These are phyloP conservation scores for Clanis bilineata DNA, from an alignment of 2,888 invertebrate genomes.

Conservation along the genomic window DNA sequence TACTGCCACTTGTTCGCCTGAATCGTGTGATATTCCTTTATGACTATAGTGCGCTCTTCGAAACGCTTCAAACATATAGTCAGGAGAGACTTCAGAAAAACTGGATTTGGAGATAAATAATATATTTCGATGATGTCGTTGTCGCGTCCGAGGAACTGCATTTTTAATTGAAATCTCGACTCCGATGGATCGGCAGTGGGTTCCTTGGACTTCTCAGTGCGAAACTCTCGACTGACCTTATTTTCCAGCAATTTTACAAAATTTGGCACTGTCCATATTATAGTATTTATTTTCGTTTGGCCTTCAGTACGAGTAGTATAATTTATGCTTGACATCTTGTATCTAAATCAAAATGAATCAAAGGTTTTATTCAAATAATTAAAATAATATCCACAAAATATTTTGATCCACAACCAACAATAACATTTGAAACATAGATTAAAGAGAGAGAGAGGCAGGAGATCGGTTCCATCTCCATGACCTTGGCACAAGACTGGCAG, in stretches of 20 bases:
- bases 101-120: slow-evolving; percentile 61
- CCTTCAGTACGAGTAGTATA: slow-evolving; percentile 68
- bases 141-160: slow-evolving; percentile 67
- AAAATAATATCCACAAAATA: too few relatives aligned
- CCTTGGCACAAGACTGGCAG: too few relatives aligned
- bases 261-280: slow-evolving; percentile 70
- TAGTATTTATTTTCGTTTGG: slow-evolving; percentile 67
- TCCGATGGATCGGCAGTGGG: slow-evolving; percentile 38
- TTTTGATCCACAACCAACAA: too few relatives aligned
- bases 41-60: slow-evolving; percentile 68
- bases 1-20: slow-evolving; percentile 75
- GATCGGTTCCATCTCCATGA: too few relatives aligned
- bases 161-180: slow-evolving; percentile 65
- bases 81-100: slow-evolving; percentile 66
- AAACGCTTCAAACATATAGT: slow-evolving; percentile 68
- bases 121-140: slow-evolving; percentile 73
- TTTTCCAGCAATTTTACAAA: slow-evolving; percentile 61
- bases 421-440: too few relatives aligned
- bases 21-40: slow-evolving; percentile 69
- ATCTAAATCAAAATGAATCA: too few relatives aligned
- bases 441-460: too few relatives aligned
- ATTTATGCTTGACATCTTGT: slow-evolving; percentile 45
- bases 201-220: slow-evolving; percentile 59
- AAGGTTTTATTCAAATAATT: too few relatives aligned
- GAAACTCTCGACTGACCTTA: slow-evolving; percentile 60